Evolutionary conservation across 1,140 invertebrate species (phyloP).

Genomic region (Ceratitis capitata): DNA sequence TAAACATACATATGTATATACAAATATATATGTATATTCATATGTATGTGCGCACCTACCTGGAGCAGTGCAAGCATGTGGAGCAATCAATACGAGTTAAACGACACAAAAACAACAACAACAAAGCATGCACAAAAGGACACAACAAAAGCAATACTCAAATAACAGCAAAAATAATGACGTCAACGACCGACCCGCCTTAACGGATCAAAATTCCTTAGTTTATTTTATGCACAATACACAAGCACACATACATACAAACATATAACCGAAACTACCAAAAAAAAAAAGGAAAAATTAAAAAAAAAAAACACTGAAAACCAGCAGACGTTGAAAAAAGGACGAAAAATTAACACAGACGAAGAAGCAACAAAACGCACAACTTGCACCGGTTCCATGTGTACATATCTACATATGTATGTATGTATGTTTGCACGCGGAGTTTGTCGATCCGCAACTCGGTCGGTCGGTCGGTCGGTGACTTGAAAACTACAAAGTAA

Average conservation of each 20-base stretch:
- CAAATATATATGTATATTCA: too few relatives aligned
- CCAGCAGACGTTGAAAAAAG: too few relatives aligned
- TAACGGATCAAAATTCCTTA: neutral
- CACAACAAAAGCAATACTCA: neutral
- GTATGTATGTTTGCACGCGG: too few relatives aligned
- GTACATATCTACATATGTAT: too few relatives aligned
- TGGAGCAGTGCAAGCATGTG: neutral
- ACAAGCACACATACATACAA: too few relatives aligned
- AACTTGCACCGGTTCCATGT: constrained; percentile 15
- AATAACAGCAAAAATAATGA: constrained; percentile 32
- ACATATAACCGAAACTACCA: too few relatives aligned
- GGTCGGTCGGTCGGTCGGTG: neutral
- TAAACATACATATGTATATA: too few relatives aligned
- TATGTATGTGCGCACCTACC: too few relatives aligned
- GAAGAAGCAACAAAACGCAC: too few relatives aligned
- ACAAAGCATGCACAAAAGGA: neutral
- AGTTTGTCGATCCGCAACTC: neutral
- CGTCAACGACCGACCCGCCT: constrained; percentile 34
- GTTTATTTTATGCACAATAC: too few relatives aligned
- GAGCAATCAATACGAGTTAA: neutral
- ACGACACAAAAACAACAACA: neutral
- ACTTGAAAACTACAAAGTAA: neutral
- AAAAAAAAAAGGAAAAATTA: neutral
- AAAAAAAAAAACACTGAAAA: neutral
- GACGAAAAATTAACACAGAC: neutral